Evolutionary conservation across 2,113 vertebrate genomes (phyloP).

Genomic region (Thomomys bottae): DNA sequence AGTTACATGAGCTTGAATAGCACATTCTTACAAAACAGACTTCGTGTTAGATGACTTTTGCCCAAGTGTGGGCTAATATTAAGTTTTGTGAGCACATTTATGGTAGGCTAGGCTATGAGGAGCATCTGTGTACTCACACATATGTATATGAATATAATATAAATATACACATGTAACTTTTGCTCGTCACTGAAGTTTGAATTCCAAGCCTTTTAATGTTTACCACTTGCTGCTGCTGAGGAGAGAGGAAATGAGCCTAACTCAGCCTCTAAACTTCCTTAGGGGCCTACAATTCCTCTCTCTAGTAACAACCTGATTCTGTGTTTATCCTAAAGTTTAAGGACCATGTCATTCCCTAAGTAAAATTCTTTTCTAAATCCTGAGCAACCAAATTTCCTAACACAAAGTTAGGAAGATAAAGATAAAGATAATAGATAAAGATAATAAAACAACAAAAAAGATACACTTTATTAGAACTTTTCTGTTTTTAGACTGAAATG

Average conservation of each 20-base stretch:
- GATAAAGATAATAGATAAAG: too few species aligned
- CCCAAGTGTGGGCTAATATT: not conserved
- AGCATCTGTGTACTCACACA: not conserved
- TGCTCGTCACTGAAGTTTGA: not conserved
- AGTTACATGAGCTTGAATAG: not conserved
- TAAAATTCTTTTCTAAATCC: slow-evolving; percentile 58
- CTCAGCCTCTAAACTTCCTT: not conserved
- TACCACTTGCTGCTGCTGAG: not conserved
- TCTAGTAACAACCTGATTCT: not conserved
- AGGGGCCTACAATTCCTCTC: not conserved
- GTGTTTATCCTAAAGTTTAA: slow-evolving; percentile 1
- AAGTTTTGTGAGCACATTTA: not conserved
- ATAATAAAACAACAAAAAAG: slow-evolving; percentile 49
- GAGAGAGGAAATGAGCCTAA: not conserved
- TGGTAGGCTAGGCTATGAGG: not conserved
- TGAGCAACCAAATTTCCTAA: slow-evolving; percentile 62
- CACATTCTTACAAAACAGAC: not conserved
- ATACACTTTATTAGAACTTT: not conserved
- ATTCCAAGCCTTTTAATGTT: not conserved
- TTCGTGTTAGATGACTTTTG: not conserved
- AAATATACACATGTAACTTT: too few species aligned
- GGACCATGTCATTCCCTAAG: slow-evolving; percentile 41
- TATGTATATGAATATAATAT: not conserved
- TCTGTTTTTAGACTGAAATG: not conserved
- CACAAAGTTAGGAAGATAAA: slow-evolving; percentile 30